Evolutionary conservation across 2,888 invertebrate genomes (phyloP).

Genomic region (Drosophila conformis): DNA sequence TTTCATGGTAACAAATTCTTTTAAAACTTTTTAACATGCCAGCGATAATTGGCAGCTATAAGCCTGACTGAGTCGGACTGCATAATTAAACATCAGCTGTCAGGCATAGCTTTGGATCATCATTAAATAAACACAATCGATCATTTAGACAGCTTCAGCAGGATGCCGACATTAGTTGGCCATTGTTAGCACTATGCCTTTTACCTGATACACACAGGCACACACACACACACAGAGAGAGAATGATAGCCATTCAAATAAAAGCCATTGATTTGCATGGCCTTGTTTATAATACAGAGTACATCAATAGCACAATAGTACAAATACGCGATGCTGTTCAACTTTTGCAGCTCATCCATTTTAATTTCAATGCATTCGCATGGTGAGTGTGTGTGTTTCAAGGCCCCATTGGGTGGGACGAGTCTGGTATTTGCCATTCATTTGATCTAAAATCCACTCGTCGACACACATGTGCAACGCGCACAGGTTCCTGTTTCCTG

Average conservation of each 20-base stretch:
- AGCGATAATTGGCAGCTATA: neutral
- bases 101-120: conserved; percentile 17
- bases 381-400: conserved; percentile 27
- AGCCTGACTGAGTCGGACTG: neutral
- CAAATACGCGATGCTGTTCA: conserved; percentile 58
- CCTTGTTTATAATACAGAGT: conserved; percentile 59
- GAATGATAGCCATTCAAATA: conserved; percentile 16
- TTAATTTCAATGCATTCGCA: conserved; percentile 56
- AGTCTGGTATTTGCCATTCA: conserved; percentile 45
- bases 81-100: conserved; percentile 19
- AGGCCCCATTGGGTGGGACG: conserved; percentile 8
- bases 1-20: neutral
- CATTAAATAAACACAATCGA: conserved; percentile 39
- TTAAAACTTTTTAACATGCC: neutral
- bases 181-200: conserved; percentile 34
- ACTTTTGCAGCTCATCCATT: conserved; percentile 60
- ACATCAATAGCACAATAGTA: conserved; percentile 36
- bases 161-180: conserved; percentile 34
- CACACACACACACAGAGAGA: neutral
- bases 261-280: conserved; percentile 60
- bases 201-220: neutral
- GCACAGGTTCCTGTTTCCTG: conserved; percentile 31
- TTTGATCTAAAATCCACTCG: conserved; percentile 42
- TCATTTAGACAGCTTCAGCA: conserved; percentile 34
- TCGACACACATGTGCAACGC: conserved; percentile 30